Base-by-base conservation (phyloP, 2,888 invertebrate genomes). In the Iselma pallidipennis region DNA sequence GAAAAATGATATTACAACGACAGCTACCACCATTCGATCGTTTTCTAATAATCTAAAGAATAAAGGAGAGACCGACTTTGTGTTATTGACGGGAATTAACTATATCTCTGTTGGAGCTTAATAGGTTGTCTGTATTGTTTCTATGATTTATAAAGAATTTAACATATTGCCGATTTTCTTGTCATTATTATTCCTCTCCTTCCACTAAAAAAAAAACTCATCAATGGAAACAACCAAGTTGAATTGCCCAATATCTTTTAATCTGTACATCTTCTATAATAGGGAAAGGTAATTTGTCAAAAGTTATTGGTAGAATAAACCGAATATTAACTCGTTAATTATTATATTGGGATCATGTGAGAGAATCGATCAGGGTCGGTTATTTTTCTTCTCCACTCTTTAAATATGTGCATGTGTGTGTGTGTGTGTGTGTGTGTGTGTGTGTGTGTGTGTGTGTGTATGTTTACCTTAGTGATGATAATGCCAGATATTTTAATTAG, bases 401-500 rank as follows among this genome's bases (percentile, higher is more conserved):
- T n/a, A n/a, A n/a, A n/a, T n/a, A n/a, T n/a, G n/a, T n/a, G n/a
- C n/a, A 16, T 7, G 26, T 26, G 5, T 7, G 14, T 37, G 1
- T 14, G 7, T 14, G 7, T 37, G 16, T 16, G 10, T 3, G 31
- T 31, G 45, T 16, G 25, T 63, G 58, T 62, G 9, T 7, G 26
- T 26, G 5, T 7, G 14, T 37, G 1, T 14, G 7, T 14, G 7
- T 37, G 16, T 16, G 10, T 3, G 31, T 31, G 45, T 16, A 26
- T 63, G 58, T 62, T 62, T 62, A 63, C 59, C 56, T 59, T 55
- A 56, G 52, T 28, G 63, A 63, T 63, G 59, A 63, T 63, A 59
- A 63, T 56, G 63, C 61, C 56, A 64, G 66, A 67, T 67, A 66
- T 66, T 67, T 67, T 67, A 67, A 67, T 67, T 66, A 67, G 67